These are phyloP conservation scores for Neomonachus schauinslandi DNA, from an alignment of 2,113 vertebrate species.

Conservation along the genomic window DNA sequence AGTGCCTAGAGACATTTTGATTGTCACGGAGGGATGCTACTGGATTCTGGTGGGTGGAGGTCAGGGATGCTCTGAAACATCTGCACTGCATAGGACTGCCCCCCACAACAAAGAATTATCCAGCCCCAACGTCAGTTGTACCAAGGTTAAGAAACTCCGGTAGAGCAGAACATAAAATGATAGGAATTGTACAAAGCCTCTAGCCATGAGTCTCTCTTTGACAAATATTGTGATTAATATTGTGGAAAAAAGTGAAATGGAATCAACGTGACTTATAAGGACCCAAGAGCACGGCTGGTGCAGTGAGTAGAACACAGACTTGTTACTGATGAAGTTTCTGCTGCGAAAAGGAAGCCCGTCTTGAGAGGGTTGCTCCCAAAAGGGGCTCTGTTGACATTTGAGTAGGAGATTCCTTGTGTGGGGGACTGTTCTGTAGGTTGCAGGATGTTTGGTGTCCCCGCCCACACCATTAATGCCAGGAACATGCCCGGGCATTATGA, in stretches of 20 bases:
- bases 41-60: neutral
- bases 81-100: neutral
- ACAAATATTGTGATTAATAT: neutral
- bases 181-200: neutral
- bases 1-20: neutral
- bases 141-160: neutral
- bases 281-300: neutral
- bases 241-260: neutral
- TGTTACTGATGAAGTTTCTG: neutral
- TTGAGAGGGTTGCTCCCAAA: neutral
- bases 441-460: neutral
- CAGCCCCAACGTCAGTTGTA: neutral
- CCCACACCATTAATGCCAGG: neutral
- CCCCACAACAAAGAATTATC: neutral
- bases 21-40: neutral
- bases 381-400: neutral
- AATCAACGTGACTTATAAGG: constrained; percentile 24
- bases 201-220: neutral
- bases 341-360: neutral
- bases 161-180: neutral
- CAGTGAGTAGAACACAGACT: neutral
- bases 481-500: neutral
- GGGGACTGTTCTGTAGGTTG: neutral
- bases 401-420: neutral
- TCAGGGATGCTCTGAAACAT: neutral